phyloP scores from a whole-genome alignment of 2,888 invertebrate species.

The Toxonevra muliebris region DNA sequence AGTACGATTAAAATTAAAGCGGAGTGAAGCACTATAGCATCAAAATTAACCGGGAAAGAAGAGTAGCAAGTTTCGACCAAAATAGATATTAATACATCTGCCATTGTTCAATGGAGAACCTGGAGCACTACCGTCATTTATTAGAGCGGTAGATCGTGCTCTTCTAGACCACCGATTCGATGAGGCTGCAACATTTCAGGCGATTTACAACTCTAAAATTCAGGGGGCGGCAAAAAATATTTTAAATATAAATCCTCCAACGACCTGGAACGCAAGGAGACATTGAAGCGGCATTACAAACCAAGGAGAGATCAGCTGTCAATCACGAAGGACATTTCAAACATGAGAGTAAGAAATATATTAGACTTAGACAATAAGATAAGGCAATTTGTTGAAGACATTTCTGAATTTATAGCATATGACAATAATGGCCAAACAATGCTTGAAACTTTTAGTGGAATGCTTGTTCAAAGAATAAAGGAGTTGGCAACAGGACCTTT shows the following conservation, averaged over 20 bases:
- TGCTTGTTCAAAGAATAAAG: conserved; percentile 25
- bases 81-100: neutral
- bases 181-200: neutral
- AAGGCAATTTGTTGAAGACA: conserved; percentile 24
- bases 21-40: no score
- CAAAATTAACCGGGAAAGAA: neutral
- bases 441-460: conserved; percentile 20
- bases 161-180: neutral
- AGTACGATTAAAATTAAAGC: neutral
- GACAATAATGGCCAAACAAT: conserved; percentile 19
- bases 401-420: conserved; percentile 26
- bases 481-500: conserved; percentile 26
- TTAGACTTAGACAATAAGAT: conserved; percentile 23
- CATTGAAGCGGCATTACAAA: conserved; percentile 16
- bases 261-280: conserved; percentile 19
- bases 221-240: conserved; percentile 21
- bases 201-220: conserved; percentile 27
- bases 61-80: neutral
- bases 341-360: conserved; percentile 25
- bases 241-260: neutral
- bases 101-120: neutral
- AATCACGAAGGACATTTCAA: conserved; percentile 18
- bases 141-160: neutral
- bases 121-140: neutral
- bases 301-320: conserved; percentile 15